These are phyloP conservation scores for Ceratoteleas bidentatus DNA, from an alignment of 1,140 invertebrate species.

Conservation along the genomic window DNA sequence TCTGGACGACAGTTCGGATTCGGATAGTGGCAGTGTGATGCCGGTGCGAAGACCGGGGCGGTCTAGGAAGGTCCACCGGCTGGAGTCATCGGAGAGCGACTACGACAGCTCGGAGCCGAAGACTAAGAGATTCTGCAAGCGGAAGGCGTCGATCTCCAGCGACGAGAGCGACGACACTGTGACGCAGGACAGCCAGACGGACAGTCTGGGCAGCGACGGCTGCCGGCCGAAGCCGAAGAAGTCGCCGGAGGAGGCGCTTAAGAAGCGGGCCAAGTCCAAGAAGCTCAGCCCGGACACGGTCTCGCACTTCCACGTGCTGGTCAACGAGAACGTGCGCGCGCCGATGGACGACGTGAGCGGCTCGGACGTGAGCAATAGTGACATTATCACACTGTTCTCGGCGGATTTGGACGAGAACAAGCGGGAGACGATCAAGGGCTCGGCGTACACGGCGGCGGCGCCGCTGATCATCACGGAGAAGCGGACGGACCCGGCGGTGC, in stretches of 20 bases:
- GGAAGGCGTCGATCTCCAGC: slow-evolving; percentile 73
- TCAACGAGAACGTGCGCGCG: slow-evolving; percentile 75
- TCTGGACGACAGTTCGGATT: slow-evolving; percentile 76
- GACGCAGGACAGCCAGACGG: slow-evolving; percentile 79
- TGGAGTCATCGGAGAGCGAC: slow-evolving; percentile 81
- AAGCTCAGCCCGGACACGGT: slow-evolving; percentile 72
- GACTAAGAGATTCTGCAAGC: slow-evolving; percentile 73
- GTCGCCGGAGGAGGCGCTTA: slow-evolving; percentile 65
- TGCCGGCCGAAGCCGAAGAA: slow-evolving; percentile 71
- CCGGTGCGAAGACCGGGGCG: slow-evolving; percentile 67
- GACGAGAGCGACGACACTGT: slow-evolving; percentile 78
- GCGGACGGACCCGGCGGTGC: slow-evolving; percentile 82
- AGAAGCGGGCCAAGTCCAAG: slow-evolving; percentile 69
- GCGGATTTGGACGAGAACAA: slow-evolving; percentile 79
- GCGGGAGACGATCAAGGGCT: slow-evolving; percentile 78
- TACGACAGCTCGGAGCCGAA: slow-evolving; percentile 76
- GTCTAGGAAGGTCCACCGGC: slow-evolving; percentile 73
- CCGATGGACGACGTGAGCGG: slow-evolving; percentile 72
- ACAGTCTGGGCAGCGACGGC: slow-evolving; percentile 79
- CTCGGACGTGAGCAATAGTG: slow-evolving; percentile 76
- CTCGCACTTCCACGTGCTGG: slow-evolving; percentile 77
- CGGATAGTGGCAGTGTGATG: slow-evolving; percentile 75
- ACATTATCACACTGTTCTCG: slow-evolving; percentile 78
- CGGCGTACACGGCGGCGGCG: slow-evolving; percentile 74
- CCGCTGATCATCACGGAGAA: slow-evolving; percentile 77